These are phyloP conservation scores for Helarctos malayanus DNA, from an alignment of 2,797 vertebrate genomes.

Conservation along the genomic window DNA sequence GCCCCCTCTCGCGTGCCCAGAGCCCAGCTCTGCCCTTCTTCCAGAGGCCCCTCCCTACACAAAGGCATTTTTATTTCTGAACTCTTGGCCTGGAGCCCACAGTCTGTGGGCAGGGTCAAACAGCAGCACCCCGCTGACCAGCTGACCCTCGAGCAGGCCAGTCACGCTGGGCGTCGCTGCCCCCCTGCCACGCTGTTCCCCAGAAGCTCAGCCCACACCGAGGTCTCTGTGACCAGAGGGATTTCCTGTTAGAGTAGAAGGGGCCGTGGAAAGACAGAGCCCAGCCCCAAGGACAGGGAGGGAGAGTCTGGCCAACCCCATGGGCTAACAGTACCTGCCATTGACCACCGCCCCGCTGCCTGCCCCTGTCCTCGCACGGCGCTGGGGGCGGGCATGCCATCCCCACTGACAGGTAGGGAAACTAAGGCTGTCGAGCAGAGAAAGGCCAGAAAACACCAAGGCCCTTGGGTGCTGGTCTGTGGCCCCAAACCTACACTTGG, in stretches of 20 bases:
- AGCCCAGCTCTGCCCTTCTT: background rate
- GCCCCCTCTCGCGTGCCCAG: background rate
- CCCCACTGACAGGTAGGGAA: background rate
- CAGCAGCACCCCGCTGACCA: background rate
- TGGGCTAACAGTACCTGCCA: background rate
- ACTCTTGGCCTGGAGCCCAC: accelerated
- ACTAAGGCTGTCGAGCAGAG: background rate
- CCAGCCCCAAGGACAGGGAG: background rate
- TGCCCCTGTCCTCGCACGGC: background rate
- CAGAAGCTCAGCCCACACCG: accelerated
- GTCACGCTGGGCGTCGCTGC: background rate
- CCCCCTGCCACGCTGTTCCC: background rate
- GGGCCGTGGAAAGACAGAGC: background rate
- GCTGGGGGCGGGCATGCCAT: accelerated
- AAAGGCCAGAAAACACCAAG: accelerated
- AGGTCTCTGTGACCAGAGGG: background rate
- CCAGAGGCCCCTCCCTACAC: background rate
- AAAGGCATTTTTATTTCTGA: background rate
- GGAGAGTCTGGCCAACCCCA: too few relatives aligned
- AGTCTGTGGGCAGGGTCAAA: background rate
- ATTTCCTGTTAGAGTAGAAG: background rate
- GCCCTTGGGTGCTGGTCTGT: background rate
- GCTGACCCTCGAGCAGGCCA: background rate
- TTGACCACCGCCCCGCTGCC: background rate
- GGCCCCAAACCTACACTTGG: accelerated